phyloP scores from a whole-genome alignment of 1,140 invertebrate species.

The Zophobas atratus region DNA sequence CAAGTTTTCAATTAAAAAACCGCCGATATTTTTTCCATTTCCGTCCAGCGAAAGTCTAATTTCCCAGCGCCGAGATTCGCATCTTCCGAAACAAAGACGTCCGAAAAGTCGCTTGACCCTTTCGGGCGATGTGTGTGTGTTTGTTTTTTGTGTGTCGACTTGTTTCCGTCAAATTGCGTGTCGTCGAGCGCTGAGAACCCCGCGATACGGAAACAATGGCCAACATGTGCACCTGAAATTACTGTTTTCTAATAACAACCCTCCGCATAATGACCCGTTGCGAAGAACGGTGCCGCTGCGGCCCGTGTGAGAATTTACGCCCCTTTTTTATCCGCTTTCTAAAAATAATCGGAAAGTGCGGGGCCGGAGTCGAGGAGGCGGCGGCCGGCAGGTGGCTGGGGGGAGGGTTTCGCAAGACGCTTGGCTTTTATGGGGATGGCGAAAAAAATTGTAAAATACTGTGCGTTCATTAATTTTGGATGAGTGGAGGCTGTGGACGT shows the following conservation, averaged over 20 bases:
- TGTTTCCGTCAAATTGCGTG: slow-evolving; percentile 39
- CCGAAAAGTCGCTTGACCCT: not conserved
- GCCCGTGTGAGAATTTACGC: slow-evolving; percentile 44
- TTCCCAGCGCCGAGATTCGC: not conserved
- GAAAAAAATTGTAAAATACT: no score
- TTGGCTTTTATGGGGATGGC: no score
- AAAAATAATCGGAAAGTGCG: not conserved
- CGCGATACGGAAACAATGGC: slow-evolving; percentile 33
- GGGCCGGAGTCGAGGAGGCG: no score
- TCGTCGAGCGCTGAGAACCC: slow-evolving; percentile 32
- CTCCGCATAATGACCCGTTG: slow-evolving; percentile 42
- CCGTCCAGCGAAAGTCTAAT: not conserved
- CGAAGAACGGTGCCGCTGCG: slow-evolving; percentile 20
- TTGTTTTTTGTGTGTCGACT: slow-evolving; percentile 13
- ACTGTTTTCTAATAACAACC: slow-evolving; percentile 42
- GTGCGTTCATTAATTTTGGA: no score
- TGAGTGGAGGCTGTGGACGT: no score
- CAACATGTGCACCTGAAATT: slow-evolving; percentile 44
- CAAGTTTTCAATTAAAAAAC: not conserved
- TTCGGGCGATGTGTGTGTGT: slow-evolving; percentile 7
- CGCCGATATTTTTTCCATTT: slow-evolving; percentile 16
- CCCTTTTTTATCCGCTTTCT: slow-evolving; percentile 34
- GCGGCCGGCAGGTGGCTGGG: no score
- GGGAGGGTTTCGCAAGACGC: no score
- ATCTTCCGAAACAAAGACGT: slow-evolving; percentile 17